Evolutionary conservation across 1,140 invertebrate species (phyloP), one percentile per base, ranked within the genome.

Genomic region (Trichoplusia ni): DNA sequence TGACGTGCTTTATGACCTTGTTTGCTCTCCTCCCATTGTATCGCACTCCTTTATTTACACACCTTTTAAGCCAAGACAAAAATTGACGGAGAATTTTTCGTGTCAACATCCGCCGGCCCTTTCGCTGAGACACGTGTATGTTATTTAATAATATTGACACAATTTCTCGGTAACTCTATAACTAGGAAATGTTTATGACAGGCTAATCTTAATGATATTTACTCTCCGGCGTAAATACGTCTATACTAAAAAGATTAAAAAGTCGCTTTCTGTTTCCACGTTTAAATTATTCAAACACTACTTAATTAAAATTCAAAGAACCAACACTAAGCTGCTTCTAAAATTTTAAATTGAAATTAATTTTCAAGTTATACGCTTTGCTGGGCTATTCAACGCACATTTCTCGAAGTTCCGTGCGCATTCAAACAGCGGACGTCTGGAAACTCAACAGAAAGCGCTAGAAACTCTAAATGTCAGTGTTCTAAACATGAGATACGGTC

Each of bases 1-100:
- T 79, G 85, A 84, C 81, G 79, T 87, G 78, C 80, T 84, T 87
- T 87, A 86, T 83, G 79, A 82, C 81, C 82, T 81, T 84, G 81
- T 84, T 90, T 82, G 73, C 75, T 77, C 80, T 81, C 69, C 70
- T 75, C 63, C 67, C 47, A 76, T 82, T 80, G 75, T 75, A 75
- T 72, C 67, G 69, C 77, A 74, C 74, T 78, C 72, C 71, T 76
- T 73, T 84, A 75, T 85, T 81, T 85, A 71, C 73, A 77, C 71
- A 73, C 71, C 71, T 78, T 79, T 79, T 75, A 79, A 79, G 78
- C 70, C 54, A 38, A 65, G 67, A 67, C 18, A 82, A 64, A 77
- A 61, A 67, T 63, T 53, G 21, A 38, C 51, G 56, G 27, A 31
- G 31, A 49, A 71, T 63, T 66, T 62, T 54, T 65, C 25, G 49